Percentiles rank a stretch among this genome's conserved stretches.
phyloP scores from a whole-genome alignment of 2,797 vertebrate species.

The Scyliorhinus canicula region DNA sequence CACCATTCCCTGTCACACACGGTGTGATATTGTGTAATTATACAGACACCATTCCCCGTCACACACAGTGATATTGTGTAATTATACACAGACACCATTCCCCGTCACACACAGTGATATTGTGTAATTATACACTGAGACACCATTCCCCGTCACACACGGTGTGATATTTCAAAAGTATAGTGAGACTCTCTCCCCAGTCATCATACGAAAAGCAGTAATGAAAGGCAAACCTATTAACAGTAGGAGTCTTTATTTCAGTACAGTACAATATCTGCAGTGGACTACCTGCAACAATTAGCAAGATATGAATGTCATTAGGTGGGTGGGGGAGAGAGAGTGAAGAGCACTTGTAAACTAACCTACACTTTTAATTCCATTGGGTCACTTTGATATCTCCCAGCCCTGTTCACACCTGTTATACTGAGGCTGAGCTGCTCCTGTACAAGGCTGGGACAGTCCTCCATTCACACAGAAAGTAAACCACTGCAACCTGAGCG shows the following conservation, averaged over 20 bases:
- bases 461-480: slow-evolving; percentile 51
- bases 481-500: not conserved
- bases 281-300: slow-evolving; percentile 51
- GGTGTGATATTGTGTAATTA: too few species aligned
- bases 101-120: too few species aligned
- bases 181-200: not conserved
- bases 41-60: too few species aligned
- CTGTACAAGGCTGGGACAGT: slow-evolving; percentile 57
- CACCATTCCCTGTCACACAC: too few species aligned
- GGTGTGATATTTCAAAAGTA: not conserved
- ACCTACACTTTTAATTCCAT: slow-evolving; percentile 65
- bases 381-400: slow-evolving; percentile 60
- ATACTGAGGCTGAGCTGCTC: slow-evolving; percentile 40
- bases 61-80: too few species aligned
- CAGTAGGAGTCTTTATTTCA: slow-evolving; percentile 73
- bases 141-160: too few species aligned
- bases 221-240: slow-evolving; percentile 46
- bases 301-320: slow-evolving; percentile 63
- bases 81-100: too few species aligned
- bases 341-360: slow-evolving; percentile 65
- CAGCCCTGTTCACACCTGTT: slow-evolving; percentile 54
- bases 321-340: slow-evolving; percentile 48
- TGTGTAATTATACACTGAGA: too few species aligned
- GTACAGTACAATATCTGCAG: slow-evolving; percentile 63
- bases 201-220: not conserved